Base-by-base conservation (phyloP, 2,888 invertebrate species). In the Caenorhabditis sp. region DNA sequence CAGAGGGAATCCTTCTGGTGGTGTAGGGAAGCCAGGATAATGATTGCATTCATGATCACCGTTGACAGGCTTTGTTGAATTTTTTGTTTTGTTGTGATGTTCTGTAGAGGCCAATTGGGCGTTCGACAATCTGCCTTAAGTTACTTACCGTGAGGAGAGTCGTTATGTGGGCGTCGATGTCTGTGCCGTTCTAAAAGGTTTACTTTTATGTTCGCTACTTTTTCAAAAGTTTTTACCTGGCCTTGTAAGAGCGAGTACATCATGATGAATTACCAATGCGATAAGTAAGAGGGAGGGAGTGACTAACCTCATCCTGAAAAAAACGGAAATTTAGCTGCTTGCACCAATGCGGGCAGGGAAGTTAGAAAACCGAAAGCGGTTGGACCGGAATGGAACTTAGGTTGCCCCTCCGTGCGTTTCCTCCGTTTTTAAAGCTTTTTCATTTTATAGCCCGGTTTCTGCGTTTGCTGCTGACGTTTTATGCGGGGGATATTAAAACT, bases 231-330 rank as follows among this genome's bases (percentile, higher is more conserved):
- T n/a, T 8, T 24, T 27, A 65, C 65, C 46, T 59, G 68, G 43
- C 35, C 68, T 30, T 11, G 26, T 43, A 1, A 27, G 6, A 32
- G 58, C 68, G 20, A 43, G 27, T 15, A 68, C 68, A n/a, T 24
- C 52, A 20, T 68, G 50, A 68, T 68, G 68, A 68, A 68, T 68
- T 68, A 68, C 68, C 68, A 68, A 35, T 43, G 68, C 52, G 20
- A 59, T 35, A 68, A 68, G 68, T 52, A 59, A 43, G 68, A 68
- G 68, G 68, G 41, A 17, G 17, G 50, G 48, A 32, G 35, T 39
- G 35, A 20, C 17, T n/a, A 45, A n/a, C 32, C 59, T 58, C 68
- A 68, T 68, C 68, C 68, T 68, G 52, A 32, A 68, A 68, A 1
- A 55, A 9, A 27, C n/a, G n/a, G 46, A 6, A n/a, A 17, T 13